Conservation (phyloP, 2,797 vertebrate genomes). For the Centropyge bicolor region DNA sequence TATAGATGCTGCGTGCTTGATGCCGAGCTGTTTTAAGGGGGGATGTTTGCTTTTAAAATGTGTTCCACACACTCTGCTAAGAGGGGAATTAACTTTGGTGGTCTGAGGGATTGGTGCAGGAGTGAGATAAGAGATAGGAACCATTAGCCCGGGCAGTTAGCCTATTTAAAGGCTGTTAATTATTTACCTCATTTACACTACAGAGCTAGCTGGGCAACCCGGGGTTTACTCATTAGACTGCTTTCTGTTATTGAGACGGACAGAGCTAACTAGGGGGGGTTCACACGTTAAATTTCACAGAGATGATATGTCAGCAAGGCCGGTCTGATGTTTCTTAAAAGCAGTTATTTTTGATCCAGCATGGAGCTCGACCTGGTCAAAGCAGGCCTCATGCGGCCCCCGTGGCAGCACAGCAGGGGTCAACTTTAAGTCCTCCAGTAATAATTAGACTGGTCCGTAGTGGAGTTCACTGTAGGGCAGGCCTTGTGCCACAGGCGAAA, state of each 20-base stretch:
- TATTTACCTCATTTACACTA: conserved; percentile 79
- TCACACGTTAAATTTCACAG: conserved; percentile 47
- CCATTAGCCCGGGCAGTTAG: conserved; percentile 71
- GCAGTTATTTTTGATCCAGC: conserved; percentile 26
- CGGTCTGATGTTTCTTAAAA: conserved; percentile 25
- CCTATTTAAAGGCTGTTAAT: conserved; percentile 76
- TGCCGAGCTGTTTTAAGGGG: conserved; percentile 16
- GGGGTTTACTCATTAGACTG: conserved; percentile 66
- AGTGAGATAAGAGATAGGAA: conserved; percentile 70
- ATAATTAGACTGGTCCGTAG: conserved; percentile 68
- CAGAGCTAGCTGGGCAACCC: conserved; percentile 39
- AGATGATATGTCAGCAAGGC: conserved; percentile 7
- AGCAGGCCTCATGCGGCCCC: conserved; percentile 28
- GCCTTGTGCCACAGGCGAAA: conserved; percentile 30
- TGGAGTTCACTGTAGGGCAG: conserved; percentile 51
- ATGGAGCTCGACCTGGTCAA: conserved; percentile 21
- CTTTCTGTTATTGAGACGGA: conserved; percentile 47
- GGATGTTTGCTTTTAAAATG: conserved; percentile 49
- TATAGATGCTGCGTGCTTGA: background rate
- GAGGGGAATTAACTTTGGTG: conserved; percentile 49
- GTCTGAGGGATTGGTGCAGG: conserved; percentile 61
- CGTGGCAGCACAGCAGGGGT: conserved; percentile 26
- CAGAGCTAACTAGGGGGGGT: conserved; percentile 22
- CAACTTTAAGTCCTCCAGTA: conserved; percentile 52
- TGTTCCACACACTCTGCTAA: conserved; percentile 22